Base-by-base conservation (phyloP, 2,797 vertebrate genomes). In the Pseudochaenichthys georgianus region DNA sequence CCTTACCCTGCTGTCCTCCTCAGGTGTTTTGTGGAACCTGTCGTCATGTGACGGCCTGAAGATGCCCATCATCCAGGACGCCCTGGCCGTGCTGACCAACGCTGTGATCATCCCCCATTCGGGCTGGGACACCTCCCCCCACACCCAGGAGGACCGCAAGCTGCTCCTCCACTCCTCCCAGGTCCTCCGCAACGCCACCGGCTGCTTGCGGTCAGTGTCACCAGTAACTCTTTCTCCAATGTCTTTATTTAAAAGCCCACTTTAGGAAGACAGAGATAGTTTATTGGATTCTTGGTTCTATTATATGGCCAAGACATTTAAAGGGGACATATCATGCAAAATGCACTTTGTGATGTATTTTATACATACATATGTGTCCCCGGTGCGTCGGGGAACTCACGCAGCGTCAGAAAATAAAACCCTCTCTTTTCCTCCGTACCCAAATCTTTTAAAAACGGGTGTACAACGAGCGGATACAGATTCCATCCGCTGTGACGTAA, bases 61-160 rank as follows among this genome's bases (percentile, higher is more conserved):
- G 94, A 99, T 99, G 98, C 98, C 98, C 80, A 99, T 99, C 89
- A 99, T 99, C 92, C 98, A 99, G 93, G 98, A 99, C 21, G 98
- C 98, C 84, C 95, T 99, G 63, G 96, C 97, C 15, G 98, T 99
- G 83, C 93, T 99, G 93, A 99, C 98, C 91, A 99, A 99, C 42
- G 96, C 98, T 9, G 98, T 99, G 92, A 99, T 99, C 87, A 99
- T 99, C 89, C 98, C 98, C 28, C 98, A 99, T 94, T 99, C 98
- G 0, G 98, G 98, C 82, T 99, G 98, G 98, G 98, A 99, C 91
- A 97, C 97, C 19, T 96, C 97, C 43, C 96, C 97, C 0, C 96
- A 97, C 34, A 91, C 92, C 0, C 98, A 99, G 90, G 98, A 99
- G 54, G 98, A 99, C 89, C 96, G 96, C 78, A 99, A 99, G 87